phyloP scores from a whole-genome alignment of 2,888 invertebrate species.

The Bombyx huttoni region DNA sequence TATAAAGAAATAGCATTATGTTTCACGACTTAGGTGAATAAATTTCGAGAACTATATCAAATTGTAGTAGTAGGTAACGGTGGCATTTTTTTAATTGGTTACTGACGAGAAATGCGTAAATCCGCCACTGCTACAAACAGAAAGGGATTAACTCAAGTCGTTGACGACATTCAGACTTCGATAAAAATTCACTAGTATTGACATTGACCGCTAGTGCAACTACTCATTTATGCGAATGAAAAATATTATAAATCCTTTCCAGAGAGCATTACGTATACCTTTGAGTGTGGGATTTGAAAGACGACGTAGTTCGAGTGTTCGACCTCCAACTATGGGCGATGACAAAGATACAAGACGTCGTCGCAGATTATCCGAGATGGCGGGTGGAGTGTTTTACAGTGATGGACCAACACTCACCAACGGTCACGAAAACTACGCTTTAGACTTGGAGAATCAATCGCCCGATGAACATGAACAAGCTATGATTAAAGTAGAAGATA shows the following conservation, averaged over 20 bases:
- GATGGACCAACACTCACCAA: slow-evolving; percentile 34
- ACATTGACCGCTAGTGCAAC: too few species aligned
- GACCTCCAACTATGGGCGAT: slow-evolving; percentile 48
- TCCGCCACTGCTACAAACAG: too few species aligned
- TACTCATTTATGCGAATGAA: not conserved
- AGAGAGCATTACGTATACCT: slow-evolving; percentile 50
- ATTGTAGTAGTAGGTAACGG: too few species aligned
- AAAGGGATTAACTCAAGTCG: too few species aligned
- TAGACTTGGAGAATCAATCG: slow-evolving; percentile 46
- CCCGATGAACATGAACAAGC: slow-evolving; percentile 30
- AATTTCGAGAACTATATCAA: too few species aligned
- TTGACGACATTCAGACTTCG: too few species aligned
- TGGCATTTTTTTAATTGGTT: too few species aligned
- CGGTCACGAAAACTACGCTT: slow-evolving; percentile 52
- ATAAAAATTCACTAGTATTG: too few species aligned
- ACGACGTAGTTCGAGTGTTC: slow-evolving; percentile 56
- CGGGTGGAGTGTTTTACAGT: slow-evolving; percentile 66
- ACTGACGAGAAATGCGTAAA: too few species aligned
- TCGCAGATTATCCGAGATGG: slow-evolving; percentile 57
- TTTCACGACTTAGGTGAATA: too few species aligned
- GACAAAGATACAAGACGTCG: slow-evolving; percentile 60
- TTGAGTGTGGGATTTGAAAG: slow-evolving; percentile 47
- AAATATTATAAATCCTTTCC: slow-evolving; percentile 6
- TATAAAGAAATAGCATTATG: too few species aligned
- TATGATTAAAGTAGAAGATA: slow-evolving; percentile 25